Conservation (phyloP, 2,113 vertebrate species). For the Sylvia atricapilla region DNA sequence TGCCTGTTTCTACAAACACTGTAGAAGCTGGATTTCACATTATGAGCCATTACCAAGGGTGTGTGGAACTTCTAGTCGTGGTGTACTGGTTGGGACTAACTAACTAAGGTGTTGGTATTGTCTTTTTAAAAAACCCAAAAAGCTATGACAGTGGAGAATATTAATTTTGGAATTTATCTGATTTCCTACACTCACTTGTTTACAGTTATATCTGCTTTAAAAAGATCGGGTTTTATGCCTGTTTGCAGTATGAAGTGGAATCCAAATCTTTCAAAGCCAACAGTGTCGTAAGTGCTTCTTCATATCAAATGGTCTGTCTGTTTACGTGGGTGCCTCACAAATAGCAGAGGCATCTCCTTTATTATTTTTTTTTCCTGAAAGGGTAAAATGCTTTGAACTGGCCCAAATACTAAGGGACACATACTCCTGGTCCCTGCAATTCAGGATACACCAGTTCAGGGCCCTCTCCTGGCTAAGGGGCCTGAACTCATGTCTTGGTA, state of each 20-base stretch:
- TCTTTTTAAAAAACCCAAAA: background rate
- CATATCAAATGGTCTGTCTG: background rate
- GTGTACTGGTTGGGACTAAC: background rate
- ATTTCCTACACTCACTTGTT: background rate
- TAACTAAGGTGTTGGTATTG: background rate
- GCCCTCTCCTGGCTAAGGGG: background rate
- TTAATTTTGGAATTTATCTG: background rate
- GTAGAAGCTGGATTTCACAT: background rate
- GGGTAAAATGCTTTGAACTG: background rate
- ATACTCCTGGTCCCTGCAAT: background rate
- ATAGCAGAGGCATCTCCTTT: background rate
- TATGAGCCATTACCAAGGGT: background rate
- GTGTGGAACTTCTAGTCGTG: background rate
- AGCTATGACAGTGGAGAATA: background rate
- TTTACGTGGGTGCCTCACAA: background rate
- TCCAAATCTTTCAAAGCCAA: background rate
- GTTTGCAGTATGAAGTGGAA: background rate
- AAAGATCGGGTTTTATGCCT: background rate
- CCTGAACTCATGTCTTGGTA: accelerated
- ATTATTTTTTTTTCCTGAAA: background rate
- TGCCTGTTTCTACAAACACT: background rate
- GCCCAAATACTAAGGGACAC: background rate
- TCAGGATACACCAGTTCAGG: background rate
- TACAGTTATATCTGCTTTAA: background rate
- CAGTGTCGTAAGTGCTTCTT: background rate